Conservation (phyloP, 2,888 invertebrate genomes). For the Cataglyphis rosenhaueri region DNA sequence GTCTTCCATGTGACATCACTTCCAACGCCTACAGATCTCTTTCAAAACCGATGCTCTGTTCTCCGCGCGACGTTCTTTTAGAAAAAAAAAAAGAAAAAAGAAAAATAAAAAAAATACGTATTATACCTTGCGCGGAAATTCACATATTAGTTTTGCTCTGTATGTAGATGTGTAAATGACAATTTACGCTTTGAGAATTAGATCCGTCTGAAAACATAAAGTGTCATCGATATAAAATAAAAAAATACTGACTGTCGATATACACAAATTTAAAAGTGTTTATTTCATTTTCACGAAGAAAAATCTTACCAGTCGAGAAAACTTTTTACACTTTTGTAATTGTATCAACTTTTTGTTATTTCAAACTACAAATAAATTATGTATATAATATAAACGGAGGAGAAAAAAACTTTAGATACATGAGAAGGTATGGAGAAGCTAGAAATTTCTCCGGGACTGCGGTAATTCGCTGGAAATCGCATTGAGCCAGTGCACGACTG, state of each 20-base stretch:
- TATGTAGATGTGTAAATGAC: constrained; percentile 61
- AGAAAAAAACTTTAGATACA: constrained; percentile 13
- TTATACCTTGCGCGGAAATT: constrained; percentile 40
- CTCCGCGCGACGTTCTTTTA: constrained; percentile 14
- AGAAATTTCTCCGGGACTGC: constrained; percentile 32
- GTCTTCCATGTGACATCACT: constrained; percentile 75
- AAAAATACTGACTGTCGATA: constrained; percentile 3
- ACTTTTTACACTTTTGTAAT: constrained; percentile 5
- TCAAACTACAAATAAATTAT: constrained; percentile 4
- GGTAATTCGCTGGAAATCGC: constrained; percentile 59
- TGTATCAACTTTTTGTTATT: constrained; percentile 8
- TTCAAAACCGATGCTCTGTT: constrained; percentile 68
- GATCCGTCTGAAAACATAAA: constrained; percentile 64
- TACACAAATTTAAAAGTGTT: neutral
- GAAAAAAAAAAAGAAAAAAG: neutral
- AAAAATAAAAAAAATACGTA: constrained; percentile 6
- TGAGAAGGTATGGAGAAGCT: constrained; percentile 20
- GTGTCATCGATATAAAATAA: neutral
- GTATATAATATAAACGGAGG: neutral
- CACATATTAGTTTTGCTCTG: constrained; percentile 61
- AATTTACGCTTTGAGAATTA: constrained; percentile 71
- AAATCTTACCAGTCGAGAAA: neutral
- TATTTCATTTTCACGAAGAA: neutral
- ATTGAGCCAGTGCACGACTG: constrained; percentile 49
- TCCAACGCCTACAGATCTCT: constrained; percentile 75